Evolutionary conservation across 2,113 vertebrate genomes (phyloP), one percentile per base, ranked within the genome.

Genomic region (Eulemur rufifrons): DNA sequence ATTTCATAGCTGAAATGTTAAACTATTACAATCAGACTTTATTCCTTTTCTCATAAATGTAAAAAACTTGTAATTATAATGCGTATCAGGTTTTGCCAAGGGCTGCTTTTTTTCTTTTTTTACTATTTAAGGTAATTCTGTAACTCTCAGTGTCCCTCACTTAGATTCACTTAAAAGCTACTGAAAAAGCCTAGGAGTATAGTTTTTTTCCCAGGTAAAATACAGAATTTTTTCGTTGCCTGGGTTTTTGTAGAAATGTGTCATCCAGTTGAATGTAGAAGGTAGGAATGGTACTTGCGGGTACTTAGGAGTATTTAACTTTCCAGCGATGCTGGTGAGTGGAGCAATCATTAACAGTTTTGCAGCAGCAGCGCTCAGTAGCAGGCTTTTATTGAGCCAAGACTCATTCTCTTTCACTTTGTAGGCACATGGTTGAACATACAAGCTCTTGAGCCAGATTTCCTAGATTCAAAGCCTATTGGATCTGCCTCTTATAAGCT

Each of bases 101-200:
- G 59, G 13, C 32, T 47, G 47, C 4, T 17, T 47, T 10, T 29
- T 45, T 17, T 32, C 10, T n/a, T 37, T 29, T 85, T 47, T 52
- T 47, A 80, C 32, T 81, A 50, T 47, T 52, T 89, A 74, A 27
- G 52, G 56, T 89, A 78, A 74, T 92, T 97, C 85, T 86, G 25
- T 94, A 76, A 29, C 23, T 2, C 23, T 50, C 7, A 32, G 25
- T 45, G 73, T 34, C 17, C 27, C 29, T 76, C 45, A 34, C 17
- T 77, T 77, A 94, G 83, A 50, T 47, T 84, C 37, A 64, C 54
- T 73, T 96, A 34, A 90, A 77, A 93, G 25, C 61, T 93, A 27
- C 3, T 83, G 54, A 68, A 83, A 77, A 63, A 27, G 42, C 45
- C 29, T 73, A 52, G 84, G 23, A 69, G 10, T 32, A 27, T 74